Conservation (phyloP, 92 coral and sea anemone genomes). For the Paragorgia papillata region DNA sequence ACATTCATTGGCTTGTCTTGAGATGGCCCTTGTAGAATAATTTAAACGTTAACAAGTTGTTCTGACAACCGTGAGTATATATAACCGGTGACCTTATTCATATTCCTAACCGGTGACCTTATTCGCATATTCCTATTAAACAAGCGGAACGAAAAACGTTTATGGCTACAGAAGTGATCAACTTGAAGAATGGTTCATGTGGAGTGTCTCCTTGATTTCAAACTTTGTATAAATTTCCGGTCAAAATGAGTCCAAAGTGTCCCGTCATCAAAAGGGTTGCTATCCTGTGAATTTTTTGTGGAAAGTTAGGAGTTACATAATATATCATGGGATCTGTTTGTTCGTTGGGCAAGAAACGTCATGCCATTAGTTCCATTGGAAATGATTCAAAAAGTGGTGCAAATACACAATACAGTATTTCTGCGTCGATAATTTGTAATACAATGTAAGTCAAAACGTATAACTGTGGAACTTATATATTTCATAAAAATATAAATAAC, state of each 20-base stretch:
- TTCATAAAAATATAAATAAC: not conserved
- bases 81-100: no score
- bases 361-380: not conserved
- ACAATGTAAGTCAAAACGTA: constrained; percentile 11
- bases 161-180: no score
- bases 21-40: not conserved
- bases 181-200: no score
- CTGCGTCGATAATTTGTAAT: constrained; percentile 2
- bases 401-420: not conserved
- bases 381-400: not conserved
- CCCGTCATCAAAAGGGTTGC: not conserved
- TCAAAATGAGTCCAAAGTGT: no score
- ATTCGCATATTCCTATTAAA: no score
- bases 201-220: no score
- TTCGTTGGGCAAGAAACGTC: not conserved
- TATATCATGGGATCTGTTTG: constrained; percentile 22
- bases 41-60: not conserved
- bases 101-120: no score
- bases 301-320: not conserved
- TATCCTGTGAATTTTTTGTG: not conserved
- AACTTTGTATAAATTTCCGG: no score
- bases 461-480: not conserved
- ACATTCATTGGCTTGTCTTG: not conserved
- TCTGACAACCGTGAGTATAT: not conserved
- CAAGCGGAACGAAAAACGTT: no score